phyloP scores from a whole-genome alignment of 2,888 invertebrate species.

The Abscondita cerata region DNA sequence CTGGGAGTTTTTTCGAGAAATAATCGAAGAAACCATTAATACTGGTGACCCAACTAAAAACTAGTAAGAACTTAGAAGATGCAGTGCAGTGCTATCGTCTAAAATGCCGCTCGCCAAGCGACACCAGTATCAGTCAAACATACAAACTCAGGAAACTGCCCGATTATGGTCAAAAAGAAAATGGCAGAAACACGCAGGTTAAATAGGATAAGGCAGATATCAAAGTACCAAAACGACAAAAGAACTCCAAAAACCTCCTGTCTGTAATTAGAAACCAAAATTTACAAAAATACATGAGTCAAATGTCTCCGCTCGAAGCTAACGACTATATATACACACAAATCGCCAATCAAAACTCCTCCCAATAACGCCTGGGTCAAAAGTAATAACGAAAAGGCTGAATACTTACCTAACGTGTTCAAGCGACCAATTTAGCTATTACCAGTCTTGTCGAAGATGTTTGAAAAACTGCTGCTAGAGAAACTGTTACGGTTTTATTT shows the following conservation, averaged over 20 bases:
- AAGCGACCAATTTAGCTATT: too few relatives aligned
- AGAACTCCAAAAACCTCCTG: constrained; percentile 14
- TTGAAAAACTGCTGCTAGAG: too few relatives aligned
- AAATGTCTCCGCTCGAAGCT: constrained; percentile 5
- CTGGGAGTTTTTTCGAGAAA: constrained; percentile 20
- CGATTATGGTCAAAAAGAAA: constrained; percentile 9
- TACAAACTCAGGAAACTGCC: constrained; percentile 20
- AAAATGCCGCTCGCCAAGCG: constrained; percentile 27
- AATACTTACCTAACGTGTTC: constrained; percentile 19
- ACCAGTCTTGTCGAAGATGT: too few relatives aligned
- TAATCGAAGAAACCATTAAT: constrained; percentile 24
- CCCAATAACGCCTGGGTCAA: constrained; percentile 23
- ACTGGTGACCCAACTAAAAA: constrained; percentile 29
- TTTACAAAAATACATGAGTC: constrained; percentile 18
- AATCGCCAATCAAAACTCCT: constrained; percentile 21
- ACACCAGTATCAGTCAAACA: background rate
- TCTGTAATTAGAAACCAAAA: too few relatives aligned
- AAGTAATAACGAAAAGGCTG: constrained; percentile 34
- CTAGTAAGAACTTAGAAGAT: constrained; percentile 31
- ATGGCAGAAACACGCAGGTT: too few relatives aligned
- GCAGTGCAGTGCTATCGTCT: constrained; percentile 28
- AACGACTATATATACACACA: constrained; percentile 19
- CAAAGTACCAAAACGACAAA: background rate
- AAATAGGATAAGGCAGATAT: constrained; percentile 37
- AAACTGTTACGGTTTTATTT: too few relatives aligned